Percentiles rank a stretch among this genome's conserved stretches.
Evolutionary conservation across 1,140 invertebrate species (phyloP).

Genomic region (Manduca sexta): DNA sequence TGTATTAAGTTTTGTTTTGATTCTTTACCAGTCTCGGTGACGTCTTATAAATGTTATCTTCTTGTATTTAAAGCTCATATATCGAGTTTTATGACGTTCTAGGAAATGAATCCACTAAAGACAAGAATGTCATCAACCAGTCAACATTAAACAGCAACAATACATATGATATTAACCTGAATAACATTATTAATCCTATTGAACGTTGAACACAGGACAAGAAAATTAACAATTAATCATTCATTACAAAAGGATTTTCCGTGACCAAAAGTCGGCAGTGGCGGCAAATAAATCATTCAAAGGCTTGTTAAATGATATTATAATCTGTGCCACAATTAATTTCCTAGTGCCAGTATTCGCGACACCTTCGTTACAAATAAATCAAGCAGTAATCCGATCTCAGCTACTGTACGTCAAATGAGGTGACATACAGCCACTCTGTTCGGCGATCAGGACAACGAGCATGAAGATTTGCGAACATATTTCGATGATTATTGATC

Average conservation of each 20-base stretch:
- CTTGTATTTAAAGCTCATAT: no score
- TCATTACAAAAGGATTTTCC: no score
- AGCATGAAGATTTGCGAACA: background rate
- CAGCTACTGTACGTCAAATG: conserved; percentile 14
- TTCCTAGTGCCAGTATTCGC: conserved; percentile 24
- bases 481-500: no score
- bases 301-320: conserved; percentile 40
- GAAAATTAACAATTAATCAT: background rate
- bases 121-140: no score
- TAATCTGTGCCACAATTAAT: conserved; percentile 44
- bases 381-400: conserved; percentile 29
- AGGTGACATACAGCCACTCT: background rate
- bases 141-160: no score
- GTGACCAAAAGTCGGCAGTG: conserved; percentile 4
- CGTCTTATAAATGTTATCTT: no score
- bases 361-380: conserved; percentile 42
- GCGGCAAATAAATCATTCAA: conserved; percentile 39
- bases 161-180: no score
- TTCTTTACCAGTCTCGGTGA: no score
- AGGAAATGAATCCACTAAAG: no score
- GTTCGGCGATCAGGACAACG: background rate
- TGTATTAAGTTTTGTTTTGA: no score
- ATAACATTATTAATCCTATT: background rate
- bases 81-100: no score
- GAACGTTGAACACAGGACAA: no score